Evolutionary conservation across 1,140 invertebrate genomes (phyloP).

Genomic region (Trinorchestia longiramus): DNA sequence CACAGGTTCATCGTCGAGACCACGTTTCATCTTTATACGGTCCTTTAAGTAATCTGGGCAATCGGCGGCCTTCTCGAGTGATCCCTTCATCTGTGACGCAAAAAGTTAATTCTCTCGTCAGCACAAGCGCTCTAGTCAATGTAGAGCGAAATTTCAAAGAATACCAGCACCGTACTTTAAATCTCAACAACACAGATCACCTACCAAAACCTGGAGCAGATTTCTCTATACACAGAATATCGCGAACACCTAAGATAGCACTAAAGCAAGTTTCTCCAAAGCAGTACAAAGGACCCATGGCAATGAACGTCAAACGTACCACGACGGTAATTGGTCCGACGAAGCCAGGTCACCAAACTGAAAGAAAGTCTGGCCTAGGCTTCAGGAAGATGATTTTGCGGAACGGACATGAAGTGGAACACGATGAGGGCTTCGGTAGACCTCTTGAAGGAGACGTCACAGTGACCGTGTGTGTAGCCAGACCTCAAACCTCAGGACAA

Average conservation of each 20-base stretch:
- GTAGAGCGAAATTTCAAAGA: not conserved
- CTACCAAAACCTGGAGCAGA: not conserved
- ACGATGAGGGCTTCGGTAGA: not conserved
- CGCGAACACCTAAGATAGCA: not conserved
- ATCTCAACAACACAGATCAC: not conserved
- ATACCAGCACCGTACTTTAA: not conserved
- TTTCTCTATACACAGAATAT: not conserved
- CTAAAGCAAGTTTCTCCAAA: not conserved
- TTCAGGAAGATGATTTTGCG: not conserved
- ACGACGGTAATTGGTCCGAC: not conserved
- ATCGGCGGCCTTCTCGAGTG: constrained; percentile 54
- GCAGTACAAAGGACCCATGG: not conserved
- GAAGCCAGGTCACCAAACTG: not conserved
- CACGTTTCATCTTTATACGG: constrained; percentile 60
- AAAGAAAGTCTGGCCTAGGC: not conserved
- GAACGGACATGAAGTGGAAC: not conserved
- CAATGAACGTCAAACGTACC: not conserved
- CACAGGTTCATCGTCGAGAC: constrained; percentile 63
- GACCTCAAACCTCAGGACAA: not conserved
- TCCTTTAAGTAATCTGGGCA: constrained; percentile 36
- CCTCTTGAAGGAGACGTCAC: not conserved
- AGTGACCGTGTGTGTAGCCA: not conserved
- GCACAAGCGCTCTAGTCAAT: not conserved
- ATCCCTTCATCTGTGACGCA: constrained; percentile 39
- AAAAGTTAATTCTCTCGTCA: constrained; percentile 39